phyloP scores from a whole-genome alignment of 2,113 vertebrate genomes.

The Nothobranchius kuhntae region DNA sequence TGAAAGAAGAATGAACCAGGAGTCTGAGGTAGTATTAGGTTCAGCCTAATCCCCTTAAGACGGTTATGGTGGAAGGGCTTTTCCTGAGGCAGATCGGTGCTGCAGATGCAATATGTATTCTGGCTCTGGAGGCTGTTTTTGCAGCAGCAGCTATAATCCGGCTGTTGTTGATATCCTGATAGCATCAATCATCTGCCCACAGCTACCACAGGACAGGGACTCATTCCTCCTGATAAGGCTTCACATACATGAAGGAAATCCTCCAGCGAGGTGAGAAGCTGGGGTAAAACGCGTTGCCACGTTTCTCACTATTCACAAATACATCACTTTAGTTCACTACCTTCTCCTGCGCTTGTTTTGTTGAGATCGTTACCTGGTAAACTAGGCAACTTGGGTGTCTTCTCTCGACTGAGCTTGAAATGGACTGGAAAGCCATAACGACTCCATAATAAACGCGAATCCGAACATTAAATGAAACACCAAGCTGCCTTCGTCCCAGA shows the following conservation, averaged over 20 bases:
- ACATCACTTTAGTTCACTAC: too few relatives aligned
- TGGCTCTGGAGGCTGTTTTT: conserved; percentile 17
- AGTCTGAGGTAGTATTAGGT: conserved; percentile 22
- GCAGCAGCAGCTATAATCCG: conserved; percentile 59
- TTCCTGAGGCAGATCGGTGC: conserved; percentile 30
- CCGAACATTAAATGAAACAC: too few relatives aligned
- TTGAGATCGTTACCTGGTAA: neutral
- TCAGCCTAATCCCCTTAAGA: conserved; percentile 60
- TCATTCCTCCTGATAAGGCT: fast-evolving
- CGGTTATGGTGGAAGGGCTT: conserved; percentile 48
- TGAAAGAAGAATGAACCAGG: conserved; percentile 20
- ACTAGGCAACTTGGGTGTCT: too few relatives aligned
- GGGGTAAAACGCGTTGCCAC: conserved; percentile 5
- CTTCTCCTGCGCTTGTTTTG: neutral
- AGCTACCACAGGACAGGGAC: neutral
- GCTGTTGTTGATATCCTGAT: conserved; percentile 68
- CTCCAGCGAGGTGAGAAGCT: neutral
- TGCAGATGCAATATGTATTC: conserved; percentile 40
- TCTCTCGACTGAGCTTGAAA: too few relatives aligned
- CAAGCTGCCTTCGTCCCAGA: neutral
- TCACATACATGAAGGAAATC: neutral
- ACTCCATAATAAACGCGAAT: neutral
- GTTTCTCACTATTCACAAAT: neutral
- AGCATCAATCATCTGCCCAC: conserved; percentile 52
- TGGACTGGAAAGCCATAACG: neutral